phyloP scores from a whole-genome alignment of 2,888 invertebrate genomes.

The Therioaphis trifolii region DNA sequence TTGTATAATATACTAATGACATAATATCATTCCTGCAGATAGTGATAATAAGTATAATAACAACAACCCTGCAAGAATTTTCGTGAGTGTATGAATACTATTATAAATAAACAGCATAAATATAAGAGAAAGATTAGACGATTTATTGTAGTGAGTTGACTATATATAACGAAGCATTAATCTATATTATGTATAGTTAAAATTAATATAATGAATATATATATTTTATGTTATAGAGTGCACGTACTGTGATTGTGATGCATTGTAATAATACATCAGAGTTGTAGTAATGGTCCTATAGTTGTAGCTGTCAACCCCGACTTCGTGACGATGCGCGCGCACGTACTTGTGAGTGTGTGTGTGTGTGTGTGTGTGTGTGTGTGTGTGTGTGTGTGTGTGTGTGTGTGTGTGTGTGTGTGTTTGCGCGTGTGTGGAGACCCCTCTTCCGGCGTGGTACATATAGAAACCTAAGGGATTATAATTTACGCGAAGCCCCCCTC shows the following conservation, averaged over 20 bases:
- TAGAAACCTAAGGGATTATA: conserved; percentile 57
- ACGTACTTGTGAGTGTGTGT: no score
- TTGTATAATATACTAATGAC: no score
- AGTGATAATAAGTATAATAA: no score
- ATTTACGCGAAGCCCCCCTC: conserved; percentile 1
- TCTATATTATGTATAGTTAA: neutral
- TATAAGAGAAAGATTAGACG: no score
- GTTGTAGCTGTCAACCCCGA: neutral
- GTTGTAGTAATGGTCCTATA: no score
- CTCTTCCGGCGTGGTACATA: conserved; percentile 44
- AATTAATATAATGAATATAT: no score
- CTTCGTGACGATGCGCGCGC: neutral
- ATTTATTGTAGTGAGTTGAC: neutral
- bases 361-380: neutral
- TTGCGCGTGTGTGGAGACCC: conserved; percentile 20
- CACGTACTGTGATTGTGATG: neutral
- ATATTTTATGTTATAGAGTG: neutral
- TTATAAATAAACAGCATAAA: neutral
- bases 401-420: neutral
- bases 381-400: neutral
- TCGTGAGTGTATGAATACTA: neutral
- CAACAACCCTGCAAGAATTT: no score
- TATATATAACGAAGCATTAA: neutral
- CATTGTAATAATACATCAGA: conserved; percentile 2
- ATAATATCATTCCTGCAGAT: no score